These are phyloP conservation scores for Anabacerthia variegaticeps DNA, from an alignment of 2,797 vertebrate genomes.

Conservation along the genomic window DNA sequence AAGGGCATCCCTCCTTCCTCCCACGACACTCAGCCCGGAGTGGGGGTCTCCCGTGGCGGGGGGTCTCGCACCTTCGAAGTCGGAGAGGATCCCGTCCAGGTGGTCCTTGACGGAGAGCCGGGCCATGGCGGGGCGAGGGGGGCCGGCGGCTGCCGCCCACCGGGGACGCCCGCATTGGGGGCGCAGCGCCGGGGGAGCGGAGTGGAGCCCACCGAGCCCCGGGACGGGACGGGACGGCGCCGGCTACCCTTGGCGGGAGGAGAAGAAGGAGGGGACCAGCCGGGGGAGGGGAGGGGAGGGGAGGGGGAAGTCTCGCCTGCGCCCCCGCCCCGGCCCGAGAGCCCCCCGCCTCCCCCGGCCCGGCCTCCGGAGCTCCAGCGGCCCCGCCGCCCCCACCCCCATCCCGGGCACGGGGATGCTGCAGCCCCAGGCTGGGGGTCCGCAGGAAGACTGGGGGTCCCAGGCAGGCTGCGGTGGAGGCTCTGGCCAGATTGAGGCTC, in stretches of 20 bases:
- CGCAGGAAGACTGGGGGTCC: background rate
- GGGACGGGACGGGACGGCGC: background rate
- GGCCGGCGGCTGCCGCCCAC: background rate
- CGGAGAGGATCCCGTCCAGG: constrained; percentile 88
- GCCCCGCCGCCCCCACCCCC: background rate
- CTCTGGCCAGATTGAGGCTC: too few relatives aligned
- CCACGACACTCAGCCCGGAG: background rate
- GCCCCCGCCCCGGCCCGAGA: background rate
- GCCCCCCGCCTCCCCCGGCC: background rate
- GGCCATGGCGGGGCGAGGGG: constrained; percentile 77
- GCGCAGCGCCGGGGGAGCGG: background rate
- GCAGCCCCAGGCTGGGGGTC: background rate
- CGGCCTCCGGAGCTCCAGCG: background rate
- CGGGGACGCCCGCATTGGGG: background rate
- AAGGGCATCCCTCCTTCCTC: too few relatives aligned
- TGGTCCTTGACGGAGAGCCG: constrained; percentile 86
- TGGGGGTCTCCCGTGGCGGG: background rate
- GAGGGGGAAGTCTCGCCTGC: background rate
- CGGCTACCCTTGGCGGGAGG: background rate
- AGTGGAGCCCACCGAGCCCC: background rate
- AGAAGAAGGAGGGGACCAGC: background rate
- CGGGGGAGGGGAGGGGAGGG: background rate
- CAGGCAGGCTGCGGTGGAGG: background rate
- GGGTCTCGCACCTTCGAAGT: constrained; percentile 84
- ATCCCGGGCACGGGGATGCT: background rate